Conservation (phyloP, 2,113 vertebrate genomes). For the Cricetomys ansorgei region DNA sequence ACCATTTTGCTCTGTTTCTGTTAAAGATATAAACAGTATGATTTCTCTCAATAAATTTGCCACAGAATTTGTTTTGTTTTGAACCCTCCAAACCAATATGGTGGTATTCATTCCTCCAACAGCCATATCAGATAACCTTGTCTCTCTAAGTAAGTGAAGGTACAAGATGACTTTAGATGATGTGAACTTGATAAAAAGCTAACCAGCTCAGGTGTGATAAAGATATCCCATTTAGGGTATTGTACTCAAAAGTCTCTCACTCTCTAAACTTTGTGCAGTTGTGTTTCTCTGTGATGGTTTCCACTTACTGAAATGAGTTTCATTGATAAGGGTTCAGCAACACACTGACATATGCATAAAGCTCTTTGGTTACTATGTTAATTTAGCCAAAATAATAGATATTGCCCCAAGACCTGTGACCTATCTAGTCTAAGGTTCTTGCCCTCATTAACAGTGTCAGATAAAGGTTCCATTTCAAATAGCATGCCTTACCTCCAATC, state of each 20-base stretch:
- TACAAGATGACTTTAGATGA: not conserved
- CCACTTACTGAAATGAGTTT: not conserved
- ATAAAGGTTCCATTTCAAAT: not conserved
- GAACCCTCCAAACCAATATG: no score
- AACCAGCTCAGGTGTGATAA: not conserved
- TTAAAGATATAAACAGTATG: no score
- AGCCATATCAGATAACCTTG: no score
- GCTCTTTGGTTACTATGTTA: not conserved
- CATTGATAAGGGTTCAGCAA: not conserved
- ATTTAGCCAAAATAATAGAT: not conserved
- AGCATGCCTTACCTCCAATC: not conserved
- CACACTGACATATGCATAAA: not conserved
- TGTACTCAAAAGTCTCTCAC: not conserved
- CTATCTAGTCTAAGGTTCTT: not conserved
- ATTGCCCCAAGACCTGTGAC: not conserved
- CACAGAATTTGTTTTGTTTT: no score
- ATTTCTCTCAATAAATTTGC: no score
- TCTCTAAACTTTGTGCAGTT: not conserved
- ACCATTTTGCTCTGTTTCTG: no score
- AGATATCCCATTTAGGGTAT: fast-evolving
- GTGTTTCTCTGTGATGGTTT: not conserved
- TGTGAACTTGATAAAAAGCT: not conserved
- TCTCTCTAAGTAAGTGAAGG: no score
- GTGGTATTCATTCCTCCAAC: no score
- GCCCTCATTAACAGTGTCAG: not conserved